Base-by-base conservation (phyloP, 2,797 vertebrate genomes). In the Cyclura pinguis region DNA sequence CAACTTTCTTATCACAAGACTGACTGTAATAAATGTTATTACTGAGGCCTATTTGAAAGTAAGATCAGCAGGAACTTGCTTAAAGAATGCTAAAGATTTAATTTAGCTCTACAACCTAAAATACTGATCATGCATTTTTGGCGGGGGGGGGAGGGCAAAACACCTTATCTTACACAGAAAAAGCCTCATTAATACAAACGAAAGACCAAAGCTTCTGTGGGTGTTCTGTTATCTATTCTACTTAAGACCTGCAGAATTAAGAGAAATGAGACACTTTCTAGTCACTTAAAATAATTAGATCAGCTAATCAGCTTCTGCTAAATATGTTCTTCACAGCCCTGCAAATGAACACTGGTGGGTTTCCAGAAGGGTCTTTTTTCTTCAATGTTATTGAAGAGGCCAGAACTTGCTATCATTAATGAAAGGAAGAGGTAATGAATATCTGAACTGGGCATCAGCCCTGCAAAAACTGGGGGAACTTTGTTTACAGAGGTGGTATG, bases 371-470 rank as follows among this genome's bases (percentile, higher is more conserved):
- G 81, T 22, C 38, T 85, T 93, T 69, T 59, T 0, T 0, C 16
- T 92, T 94, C 86, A 57, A 57, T 88, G 93, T 83, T 89, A 74
- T 62, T 86, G 73, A 81, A 94, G 89, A 72, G 90, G 87, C 8
- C 94, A 57, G 8, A 72, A 69, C 9, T 89, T 81, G 16, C 50
- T 38, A 76, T 84, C 84, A 59, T 87, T 78, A 87, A 84, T 89
- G 84, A 89, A 86, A 57, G 16, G 47, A 81, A 90, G 42, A 32
- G 18, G 29, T 74, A 77, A 78, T 50, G 29, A 84, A 91, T 55
- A 88, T 78, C 62, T 62, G 86, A 88, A 80, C 18, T 89, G 84
- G 69, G 73, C 80, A 89, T 62, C 50, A 84, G 84, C 38, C 84
- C 32, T 29, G 90, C 47, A 69, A 84, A 86, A 93, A 86, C 0